Base-by-base conservation (phyloP, 2,888 invertebrate genomes). In the Ochropleura plecta region DNA sequence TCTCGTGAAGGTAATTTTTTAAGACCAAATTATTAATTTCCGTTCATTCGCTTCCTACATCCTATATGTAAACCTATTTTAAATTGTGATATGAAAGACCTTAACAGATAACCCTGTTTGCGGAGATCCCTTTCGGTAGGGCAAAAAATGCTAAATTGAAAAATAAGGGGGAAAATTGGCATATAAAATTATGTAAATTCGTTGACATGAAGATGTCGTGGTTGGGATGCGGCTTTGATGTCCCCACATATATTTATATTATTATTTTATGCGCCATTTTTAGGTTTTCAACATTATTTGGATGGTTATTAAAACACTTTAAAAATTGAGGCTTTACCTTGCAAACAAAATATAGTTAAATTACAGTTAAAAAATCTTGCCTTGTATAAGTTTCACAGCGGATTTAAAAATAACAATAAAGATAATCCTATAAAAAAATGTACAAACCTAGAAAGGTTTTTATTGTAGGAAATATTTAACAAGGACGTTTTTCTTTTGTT, bases 161-260 rank as follows among this genome's bases (percentile, higher is more conserved):
- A 71, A 75, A 75, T 70, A 83, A 73, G 62, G 64, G 40, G 48
- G 8, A 40, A 71, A 49, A 78, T 51, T 62, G 66, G 51, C 59
- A 40, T 73, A 59, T 59, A 55, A 74, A 75, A 81, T 81, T 81
- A 83, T 78, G 74, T 55, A 73, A 80, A 83, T 83, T 63, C 64
- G 62, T 73, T 70, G 74, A 60, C 73, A 75, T 53, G 53, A 57
- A 8, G 51, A 42, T 55, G 67, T 44, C 55, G 70, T 40, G 12
- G n/a, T 68, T 48, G 5, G 51, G 53, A 30, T 14, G 66, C 5
- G n/a, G 18, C 46, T 60, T 69, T 70, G 46, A 44, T 64, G 67
- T 59, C 16, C 40, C 46, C 20, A 8, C 49, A 42, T 62, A 49
- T n/a, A n/a, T n/a, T 59, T 79, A 49, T n/a, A 49, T 64, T 49